Percentiles rank a stretch among this genome's conserved stretches.
Conservation (phyloP, 2,888 invertebrate species). For the Pandemis heparana region DNA sequence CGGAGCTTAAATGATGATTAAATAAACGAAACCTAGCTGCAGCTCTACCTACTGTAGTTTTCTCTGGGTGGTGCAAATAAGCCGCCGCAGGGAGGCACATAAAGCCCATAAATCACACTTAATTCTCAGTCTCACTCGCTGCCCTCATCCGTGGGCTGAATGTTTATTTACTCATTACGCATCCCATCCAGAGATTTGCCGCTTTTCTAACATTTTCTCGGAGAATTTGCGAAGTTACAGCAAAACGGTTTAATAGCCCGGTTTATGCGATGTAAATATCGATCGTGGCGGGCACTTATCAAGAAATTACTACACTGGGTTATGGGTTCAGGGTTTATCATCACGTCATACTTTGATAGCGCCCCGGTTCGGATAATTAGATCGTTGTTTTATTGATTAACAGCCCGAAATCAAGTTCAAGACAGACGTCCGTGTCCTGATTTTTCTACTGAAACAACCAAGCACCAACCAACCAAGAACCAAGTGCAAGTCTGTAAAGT, state of each 20-base stretch:
- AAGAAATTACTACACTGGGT: not conserved
- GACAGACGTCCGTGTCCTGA: too few relatives aligned
- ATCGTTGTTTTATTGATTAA: not conserved
- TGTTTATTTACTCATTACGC: conserved; percentile 61
- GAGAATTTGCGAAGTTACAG: conserved; percentile 23
- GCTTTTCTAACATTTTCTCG: conserved; percentile 29
- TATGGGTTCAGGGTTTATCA: not conserved
- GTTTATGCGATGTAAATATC: conserved; percentile 8
- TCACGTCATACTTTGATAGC: too few relatives aligned
- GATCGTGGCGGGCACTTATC: not conserved
- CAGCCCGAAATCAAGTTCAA: too few relatives aligned
- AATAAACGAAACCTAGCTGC: not conserved
- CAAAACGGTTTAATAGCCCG: conserved; percentile 14
- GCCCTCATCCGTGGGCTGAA: conserved; percentile 73
- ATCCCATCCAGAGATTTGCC: conserved; percentile 38
- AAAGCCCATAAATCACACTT: conserved; percentile 80
- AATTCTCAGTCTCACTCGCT: conserved; percentile 69
- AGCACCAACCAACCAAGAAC: too few relatives aligned
- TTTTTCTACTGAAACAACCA: too few relatives aligned
- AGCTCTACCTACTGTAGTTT: conserved; percentile 29
- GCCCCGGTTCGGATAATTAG: not conserved
- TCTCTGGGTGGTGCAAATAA: conserved; percentile 61
- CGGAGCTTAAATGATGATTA: not conserved
- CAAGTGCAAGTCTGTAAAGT: too few relatives aligned
- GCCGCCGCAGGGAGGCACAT: conserved; percentile 68